A percentile compares a stretch with the other conserved stretches of the same genome.
These are phyloP conservation scores for Iguana delicatissima DNA, from an alignment of 2,797 vertebrate genomes.

Conservation along the genomic window DNA sequence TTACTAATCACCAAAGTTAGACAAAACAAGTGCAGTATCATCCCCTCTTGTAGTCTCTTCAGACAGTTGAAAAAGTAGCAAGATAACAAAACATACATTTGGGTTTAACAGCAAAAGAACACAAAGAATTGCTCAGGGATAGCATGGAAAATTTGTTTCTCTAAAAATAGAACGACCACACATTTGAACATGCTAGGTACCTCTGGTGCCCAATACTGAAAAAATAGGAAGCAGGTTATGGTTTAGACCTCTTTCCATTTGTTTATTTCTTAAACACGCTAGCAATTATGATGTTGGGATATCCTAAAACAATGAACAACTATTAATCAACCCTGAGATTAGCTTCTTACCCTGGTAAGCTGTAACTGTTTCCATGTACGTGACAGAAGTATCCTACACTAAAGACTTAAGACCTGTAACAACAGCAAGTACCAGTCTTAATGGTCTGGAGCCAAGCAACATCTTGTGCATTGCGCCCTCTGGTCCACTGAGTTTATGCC, in stretches of 20 bases:
- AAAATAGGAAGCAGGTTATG: background rate
- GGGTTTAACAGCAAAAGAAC: too few relatives aligned
- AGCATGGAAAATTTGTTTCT: background rate
- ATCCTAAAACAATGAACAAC: background rate
- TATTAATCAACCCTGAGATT: background rate
- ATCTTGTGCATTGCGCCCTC: background rate
- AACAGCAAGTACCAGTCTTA: too few relatives aligned
- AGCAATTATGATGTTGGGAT: background rate
- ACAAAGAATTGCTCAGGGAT: background rate
- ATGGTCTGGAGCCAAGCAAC: background rate
- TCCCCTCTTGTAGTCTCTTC: background rate
- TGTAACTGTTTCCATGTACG: too few relatives aligned
- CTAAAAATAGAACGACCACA: too few relatives aligned
- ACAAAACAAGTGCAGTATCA: background rate
- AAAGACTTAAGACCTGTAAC: background rate
- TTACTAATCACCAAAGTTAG: background rate
- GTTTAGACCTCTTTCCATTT: background rate
- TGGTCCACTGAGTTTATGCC: background rate
- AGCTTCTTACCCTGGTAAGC: background rate
- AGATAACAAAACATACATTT: background rate
- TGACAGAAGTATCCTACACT: too few relatives aligned
- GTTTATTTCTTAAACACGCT: background rate
- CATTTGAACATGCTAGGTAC: background rate
- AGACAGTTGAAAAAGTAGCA: background rate
- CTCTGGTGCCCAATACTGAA: background rate